These are phyloP conservation scores for Aleadryas rufinucha DNA, from an alignment of 2,113 vertebrate genomes.

Conservation along the genomic window DNA sequence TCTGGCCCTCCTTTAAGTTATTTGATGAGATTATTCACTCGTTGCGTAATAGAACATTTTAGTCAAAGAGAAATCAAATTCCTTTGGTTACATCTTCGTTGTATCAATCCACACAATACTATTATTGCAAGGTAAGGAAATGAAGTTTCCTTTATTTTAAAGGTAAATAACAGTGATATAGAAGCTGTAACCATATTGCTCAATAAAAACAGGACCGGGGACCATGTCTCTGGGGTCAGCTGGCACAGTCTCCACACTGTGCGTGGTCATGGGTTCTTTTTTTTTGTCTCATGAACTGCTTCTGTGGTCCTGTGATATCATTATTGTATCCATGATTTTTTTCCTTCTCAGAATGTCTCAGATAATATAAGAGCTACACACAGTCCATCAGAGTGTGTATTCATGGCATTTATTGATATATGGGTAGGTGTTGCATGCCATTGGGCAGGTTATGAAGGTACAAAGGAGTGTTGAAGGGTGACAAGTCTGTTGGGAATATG, in stretches of 20 bases:
- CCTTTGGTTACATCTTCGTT: neutral
- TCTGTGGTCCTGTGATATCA: neutral
- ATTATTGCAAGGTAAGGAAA: neutral
- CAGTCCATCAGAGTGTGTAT: neutral
- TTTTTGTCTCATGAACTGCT: neutral
- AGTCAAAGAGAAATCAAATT: conserved; percentile 1
- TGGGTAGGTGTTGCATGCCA: neutral
- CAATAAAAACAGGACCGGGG: neutral
- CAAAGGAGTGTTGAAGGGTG: neutral
- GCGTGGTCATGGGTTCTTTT: neutral
- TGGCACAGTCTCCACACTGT: neutral
- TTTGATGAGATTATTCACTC: neutral
- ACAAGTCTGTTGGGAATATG: neutral
- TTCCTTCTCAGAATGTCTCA: neutral
- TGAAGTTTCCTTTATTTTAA: neutral
- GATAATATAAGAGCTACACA: neutral
- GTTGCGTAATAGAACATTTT: conserved; percentile 32
- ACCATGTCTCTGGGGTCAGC: neutral
- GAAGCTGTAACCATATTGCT: neutral
- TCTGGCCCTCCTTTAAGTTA: neutral
- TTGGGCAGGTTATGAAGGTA: neutral
- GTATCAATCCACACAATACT: neutral
- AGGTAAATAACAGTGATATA: neutral
- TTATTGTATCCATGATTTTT: neutral
- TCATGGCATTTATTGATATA: neutral